Percentiles rank a stretch among this genome's conserved stretches.
phyloP scores from a whole-genome alignment of 2,113 vertebrate species.

The Heterocephalus glaber region DNA sequence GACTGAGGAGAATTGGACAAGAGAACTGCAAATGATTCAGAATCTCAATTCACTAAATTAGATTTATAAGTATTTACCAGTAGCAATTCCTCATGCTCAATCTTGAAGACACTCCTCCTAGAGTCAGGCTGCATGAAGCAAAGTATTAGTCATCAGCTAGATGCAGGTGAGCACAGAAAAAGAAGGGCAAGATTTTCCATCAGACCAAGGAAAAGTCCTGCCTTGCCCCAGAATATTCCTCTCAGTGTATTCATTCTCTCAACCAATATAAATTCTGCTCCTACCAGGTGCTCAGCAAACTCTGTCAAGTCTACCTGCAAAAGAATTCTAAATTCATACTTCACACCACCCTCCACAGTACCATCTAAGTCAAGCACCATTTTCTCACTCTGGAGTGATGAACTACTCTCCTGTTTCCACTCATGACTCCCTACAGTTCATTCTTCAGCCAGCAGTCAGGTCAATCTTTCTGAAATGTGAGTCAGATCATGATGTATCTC shows the following conservation, averaged over 20 bases:
- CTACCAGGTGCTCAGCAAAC: background rate
- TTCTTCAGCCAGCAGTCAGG: background rate
- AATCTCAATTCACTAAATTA: slow-evolving; percentile 35
- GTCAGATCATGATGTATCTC: background rate
- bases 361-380: background rate
- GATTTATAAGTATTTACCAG: background rate
- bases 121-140: background rate
- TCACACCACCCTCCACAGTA: background rate
- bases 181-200: background rate
- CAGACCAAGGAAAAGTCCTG: background rate
- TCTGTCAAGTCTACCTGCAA: background rate
- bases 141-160: background rate
- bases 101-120: background rate
- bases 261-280: background rate
- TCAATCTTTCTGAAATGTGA: background rate
- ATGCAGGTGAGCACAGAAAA: background rate
- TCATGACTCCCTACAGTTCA: background rate
- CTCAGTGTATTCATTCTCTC: background rate
- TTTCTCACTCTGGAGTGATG: background rate
- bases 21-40: slow-evolving; percentile 25
- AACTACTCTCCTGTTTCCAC: background rate
- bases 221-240: background rate
- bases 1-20: background rate
- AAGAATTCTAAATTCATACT: slow-evolving; percentile 8
- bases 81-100: background rate